Percentiles rank a stretch among this genome's conserved stretches.
These are phyloP conservation scores for Nomada fucata DNA, from an alignment of 2,888 invertebrate species.

Conservation along the genomic window DNA sequence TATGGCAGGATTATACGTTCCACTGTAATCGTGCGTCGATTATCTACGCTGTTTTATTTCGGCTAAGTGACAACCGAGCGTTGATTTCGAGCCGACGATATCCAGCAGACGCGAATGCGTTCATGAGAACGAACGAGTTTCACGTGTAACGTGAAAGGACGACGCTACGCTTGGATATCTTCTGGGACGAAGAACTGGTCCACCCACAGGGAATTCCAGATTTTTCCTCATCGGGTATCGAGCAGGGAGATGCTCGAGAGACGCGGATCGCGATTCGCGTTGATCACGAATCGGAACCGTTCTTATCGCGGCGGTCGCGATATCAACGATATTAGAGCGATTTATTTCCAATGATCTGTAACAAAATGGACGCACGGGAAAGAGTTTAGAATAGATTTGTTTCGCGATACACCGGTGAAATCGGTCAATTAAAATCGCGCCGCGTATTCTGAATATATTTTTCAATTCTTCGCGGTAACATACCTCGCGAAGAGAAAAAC, in stretches of 20 bases:
- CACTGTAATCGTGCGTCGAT: not conserved
- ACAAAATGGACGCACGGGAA: not conserved
- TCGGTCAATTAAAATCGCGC: not conserved
- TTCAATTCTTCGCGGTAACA: too few species aligned
- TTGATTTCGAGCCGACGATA: constrained; percentile 5
- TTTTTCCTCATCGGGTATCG: constrained; percentile 54
- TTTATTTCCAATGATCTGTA: not conserved
- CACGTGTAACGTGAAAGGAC: constrained; percentile 60
- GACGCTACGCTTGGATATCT: constrained; percentile 68
- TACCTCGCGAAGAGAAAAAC: too few species aligned
- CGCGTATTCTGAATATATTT: too few species aligned
- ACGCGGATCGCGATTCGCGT: constrained; percentile 42
- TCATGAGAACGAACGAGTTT: constrained; percentile 49
- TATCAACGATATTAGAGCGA: not conserved
- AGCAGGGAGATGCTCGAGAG: constrained; percentile 7
- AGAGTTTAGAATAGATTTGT: not conserved
- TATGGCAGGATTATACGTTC: not conserved
- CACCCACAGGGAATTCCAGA: constrained; percentile 78
- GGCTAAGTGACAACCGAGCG: not conserved
- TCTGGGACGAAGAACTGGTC: constrained; percentile 74
- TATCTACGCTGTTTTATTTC: not conserved
- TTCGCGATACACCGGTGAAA: not conserved
- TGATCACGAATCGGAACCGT: constrained; percentile 42
- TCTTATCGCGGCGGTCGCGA: constrained; percentile 7
- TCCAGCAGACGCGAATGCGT: constrained; percentile 12